A percentile compares a stretch with the other conserved stretches of the same genome.
Evolutionary conservation across 2,113 vertebrate genomes (phyloP).

Genomic region (Indicator indicator): DNA sequence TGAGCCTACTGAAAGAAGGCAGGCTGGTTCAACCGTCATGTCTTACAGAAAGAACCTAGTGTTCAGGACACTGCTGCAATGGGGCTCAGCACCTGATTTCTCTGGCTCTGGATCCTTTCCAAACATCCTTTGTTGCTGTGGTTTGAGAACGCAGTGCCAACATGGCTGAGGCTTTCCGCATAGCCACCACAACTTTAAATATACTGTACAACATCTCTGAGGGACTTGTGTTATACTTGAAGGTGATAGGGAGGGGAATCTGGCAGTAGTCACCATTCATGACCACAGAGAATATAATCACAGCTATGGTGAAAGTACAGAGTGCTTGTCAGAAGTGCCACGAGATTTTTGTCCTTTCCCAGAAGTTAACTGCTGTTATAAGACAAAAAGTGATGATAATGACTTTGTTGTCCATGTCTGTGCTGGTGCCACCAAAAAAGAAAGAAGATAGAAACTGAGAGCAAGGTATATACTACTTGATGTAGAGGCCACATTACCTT

Average conservation of each 20-base stretch:
- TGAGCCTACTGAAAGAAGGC: neutral
- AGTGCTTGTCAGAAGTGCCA: neutral
- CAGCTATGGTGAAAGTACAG: neutral
- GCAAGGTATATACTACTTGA: neutral
- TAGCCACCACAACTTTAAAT: constrained; percentile 20
- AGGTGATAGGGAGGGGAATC: neutral
- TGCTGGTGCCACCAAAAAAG: neutral
- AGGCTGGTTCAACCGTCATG: neutral
- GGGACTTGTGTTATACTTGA: neutral
- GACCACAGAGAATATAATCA: constrained; percentile 30
- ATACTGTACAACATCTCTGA: neutral
- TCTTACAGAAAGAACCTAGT: neutral
- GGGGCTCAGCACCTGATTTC: neutral
- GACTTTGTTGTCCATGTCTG: neutral
- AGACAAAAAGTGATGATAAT: neutral
- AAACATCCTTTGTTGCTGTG: neutral
- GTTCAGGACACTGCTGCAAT: neutral
- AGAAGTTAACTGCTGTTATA: neutral
- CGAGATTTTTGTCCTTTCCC: neutral
- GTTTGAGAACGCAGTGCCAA: neutral
- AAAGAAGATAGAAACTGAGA: neutral
- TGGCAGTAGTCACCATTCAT: neutral
- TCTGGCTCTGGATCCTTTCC: neutral
- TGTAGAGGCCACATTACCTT: neutral
- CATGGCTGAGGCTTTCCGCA: neutral